Base-by-base conservation (phyloP, 2,113 vertebrate genomes). In the Oreotrochilus melanogaster region DNA sequence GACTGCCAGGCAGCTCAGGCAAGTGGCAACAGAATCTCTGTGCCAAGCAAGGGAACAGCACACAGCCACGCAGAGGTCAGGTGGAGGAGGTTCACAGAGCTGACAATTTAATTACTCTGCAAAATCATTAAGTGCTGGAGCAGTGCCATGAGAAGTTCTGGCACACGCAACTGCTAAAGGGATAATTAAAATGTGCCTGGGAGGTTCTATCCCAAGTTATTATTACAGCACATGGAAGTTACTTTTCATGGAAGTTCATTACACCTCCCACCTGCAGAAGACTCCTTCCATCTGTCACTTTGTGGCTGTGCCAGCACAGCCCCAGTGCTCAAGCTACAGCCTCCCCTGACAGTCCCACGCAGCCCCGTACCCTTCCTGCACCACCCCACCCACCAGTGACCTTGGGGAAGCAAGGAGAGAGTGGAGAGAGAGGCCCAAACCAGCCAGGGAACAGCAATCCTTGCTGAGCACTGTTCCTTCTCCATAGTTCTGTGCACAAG, bases 71-170 rank as follows among this genome's bases (percentile, higher is more conserved):
- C 58, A 45, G 86, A 69, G 86, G 93, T 78, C 80, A 78, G 89
- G 80, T 43, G 71, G 86, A 81, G 86, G 86, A 81, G 83, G 73
- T 31, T 89, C 47, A 15, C 35, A 3, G 3, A 69, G 58, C 72
- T 82, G 89, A 89, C 89, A 92, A 28, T 72, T 78, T 92, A 94
- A 85, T 89, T 82, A 82, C 48, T 70, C 42, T 60, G 69, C 76
- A 84, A 78, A 91, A 91, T 48, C 84, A 64, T 2, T 56, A 67
- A 42, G 80, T 76, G 56, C 86, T 78, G 81, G 78, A 85, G 45
- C 75, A 6, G 48, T 37, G 53, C 81, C 66, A 56, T 24, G 48
- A 70, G 56, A 81, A 31, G 43, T 60, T 82, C 91, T 92, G 94
- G 85, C 78, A 74, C 33, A 42, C 11, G 43, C n/a, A 53, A 2